A percentile compares a stretch with the other conserved stretches of the same genome.
phyloP scores from a whole-genome alignment of 1,140 invertebrate species.

The Ceratina australensis region DNA sequence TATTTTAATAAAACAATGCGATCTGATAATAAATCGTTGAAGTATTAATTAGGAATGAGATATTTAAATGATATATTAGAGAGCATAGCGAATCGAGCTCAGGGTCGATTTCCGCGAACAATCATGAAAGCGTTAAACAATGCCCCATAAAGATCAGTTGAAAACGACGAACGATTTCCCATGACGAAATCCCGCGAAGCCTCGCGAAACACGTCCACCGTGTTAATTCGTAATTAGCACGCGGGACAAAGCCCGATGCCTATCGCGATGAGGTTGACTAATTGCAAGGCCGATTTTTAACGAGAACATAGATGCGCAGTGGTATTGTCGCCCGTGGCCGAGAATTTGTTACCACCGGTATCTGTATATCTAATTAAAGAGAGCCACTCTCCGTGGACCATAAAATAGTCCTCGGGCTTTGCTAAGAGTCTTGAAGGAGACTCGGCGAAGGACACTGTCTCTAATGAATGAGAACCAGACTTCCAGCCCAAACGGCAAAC shows the following conservation, averaged over 20 bases:
- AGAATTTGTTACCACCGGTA: conserved; percentile 13
- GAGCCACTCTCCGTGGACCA: neutral
- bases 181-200: neutral
- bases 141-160: conserved; percentile 6
- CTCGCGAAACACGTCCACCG: neutral
- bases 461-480: conserved; percentile 28
- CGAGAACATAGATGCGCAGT: neutral
- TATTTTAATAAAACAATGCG: too few relatives aligned
- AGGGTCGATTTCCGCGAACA: neutral
- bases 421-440: conserved; percentile 21
- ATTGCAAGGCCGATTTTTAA: conserved; percentile 15
- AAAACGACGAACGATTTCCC: neutral
- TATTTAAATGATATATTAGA: neutral
- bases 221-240: conserved; percentile 8
- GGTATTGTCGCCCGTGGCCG: conserved; percentile 1
- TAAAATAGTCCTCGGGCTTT: neutral
- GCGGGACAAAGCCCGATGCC: neutral
- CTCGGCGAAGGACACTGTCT: conserved; percentile 24
- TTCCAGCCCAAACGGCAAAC: neutral
- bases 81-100: neutral
- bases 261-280: conserved; percentile 15
- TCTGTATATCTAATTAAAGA: conserved; percentile 26
- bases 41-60: too few relatives aligned
- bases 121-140: conserved; percentile 14
- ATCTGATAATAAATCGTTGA: too few relatives aligned